A percentile compares a stretch with the other conserved stretches of the same genome.
These are phyloP conservation scores for Drepanosiphum platanoidis DNA, from an alignment of 2,888 invertebrate genomes.

Conservation along the genomic window DNA sequence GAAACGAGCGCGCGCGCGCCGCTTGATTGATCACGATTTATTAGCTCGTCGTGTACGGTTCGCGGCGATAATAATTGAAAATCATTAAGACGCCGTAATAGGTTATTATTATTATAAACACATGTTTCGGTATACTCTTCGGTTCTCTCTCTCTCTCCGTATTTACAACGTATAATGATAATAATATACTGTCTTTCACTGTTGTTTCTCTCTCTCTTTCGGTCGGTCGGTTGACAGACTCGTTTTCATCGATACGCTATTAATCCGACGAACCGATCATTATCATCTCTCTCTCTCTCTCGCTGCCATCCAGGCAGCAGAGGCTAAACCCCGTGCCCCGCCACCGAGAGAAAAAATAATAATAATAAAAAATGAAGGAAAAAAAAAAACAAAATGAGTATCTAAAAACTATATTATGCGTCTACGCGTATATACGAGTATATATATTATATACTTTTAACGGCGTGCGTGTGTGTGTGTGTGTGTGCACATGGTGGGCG, in stretches of 20 bases:
- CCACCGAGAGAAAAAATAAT: neutral
- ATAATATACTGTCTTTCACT: neutral
- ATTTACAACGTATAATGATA: too few relatives aligned
- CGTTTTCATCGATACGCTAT: conserved; percentile 62
- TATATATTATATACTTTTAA: neutral
- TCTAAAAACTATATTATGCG: neutral
- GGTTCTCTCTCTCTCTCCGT: too few relatives aligned
- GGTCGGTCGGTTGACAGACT: conserved; percentile 57
- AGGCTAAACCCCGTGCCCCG: neutral
- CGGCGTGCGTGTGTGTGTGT: too few relatives aligned
- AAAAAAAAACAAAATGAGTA: neutral
- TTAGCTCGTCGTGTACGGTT: conserved; percentile 45
- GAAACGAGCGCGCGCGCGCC: conserved; percentile 14
- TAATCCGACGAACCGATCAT: conserved; percentile 57
- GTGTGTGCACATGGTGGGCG: neutral
- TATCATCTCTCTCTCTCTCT: conserved; percentile 23
- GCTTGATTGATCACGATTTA: conserved; percentile 60
- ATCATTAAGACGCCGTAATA: conserved; percentile 59
- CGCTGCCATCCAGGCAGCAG: too few relatives aligned
- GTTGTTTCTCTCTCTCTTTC: neutral
- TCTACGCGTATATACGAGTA: neutral
- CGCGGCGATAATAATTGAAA: conserved; percentile 60
- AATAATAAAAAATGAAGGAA: neutral
- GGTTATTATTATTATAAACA: conserved; percentile 61
- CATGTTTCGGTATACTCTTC: conserved; percentile 45